phyloP scores from a whole-genome alignment of 2,113 vertebrate species.

The Channa maculata region DNA sequence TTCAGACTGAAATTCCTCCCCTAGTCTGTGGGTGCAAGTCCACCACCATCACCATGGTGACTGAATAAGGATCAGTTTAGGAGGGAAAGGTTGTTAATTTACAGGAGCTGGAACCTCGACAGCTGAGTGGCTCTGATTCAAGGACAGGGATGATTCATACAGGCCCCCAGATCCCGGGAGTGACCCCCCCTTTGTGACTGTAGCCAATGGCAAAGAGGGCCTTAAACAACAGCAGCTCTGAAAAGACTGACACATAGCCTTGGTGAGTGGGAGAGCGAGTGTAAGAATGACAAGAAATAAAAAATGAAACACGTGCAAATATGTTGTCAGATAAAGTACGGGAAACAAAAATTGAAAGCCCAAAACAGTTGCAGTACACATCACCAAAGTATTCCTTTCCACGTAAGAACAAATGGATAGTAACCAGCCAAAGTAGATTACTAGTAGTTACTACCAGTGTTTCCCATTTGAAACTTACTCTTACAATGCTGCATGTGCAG shows the following conservation, averaged over 20 bases:
- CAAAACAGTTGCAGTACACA: background rate
- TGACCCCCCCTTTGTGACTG: conserved; percentile 25
- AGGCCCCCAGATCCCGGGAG: conserved; percentile 22
- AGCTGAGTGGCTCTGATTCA: conserved; percentile 62
- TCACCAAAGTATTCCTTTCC: no score
- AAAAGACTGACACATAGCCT: conserved; percentile 50
- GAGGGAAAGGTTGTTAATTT: conserved; percentile 71
- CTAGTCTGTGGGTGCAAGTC: conserved; percentile 58
- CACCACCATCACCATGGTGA: conserved; percentile 79
- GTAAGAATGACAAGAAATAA: background rate
- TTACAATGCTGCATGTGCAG: background rate
- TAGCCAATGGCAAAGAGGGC: conserved; percentile 30
- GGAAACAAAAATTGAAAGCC: background rate
- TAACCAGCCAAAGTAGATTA: no score
- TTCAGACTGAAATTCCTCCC: conserved; percentile 71
- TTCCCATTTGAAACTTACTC: background rate
- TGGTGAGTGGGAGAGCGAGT: conserved; percentile 19
- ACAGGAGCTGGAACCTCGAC: conserved; percentile 52
- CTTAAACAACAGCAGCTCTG: conserved; percentile 48
- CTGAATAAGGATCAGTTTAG: conserved; percentile 51
- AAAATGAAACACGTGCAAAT: conserved; percentile 20
- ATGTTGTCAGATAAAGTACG: conserved; percentile 2
- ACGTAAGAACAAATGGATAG: no score
- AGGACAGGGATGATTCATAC: conserved; percentile 60
- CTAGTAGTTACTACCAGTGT: background rate